These are phyloP conservation scores for Xestoiulus laeticollis DNA, from an alignment of 2,888 invertebrate species.

Conservation along the genomic window DNA sequence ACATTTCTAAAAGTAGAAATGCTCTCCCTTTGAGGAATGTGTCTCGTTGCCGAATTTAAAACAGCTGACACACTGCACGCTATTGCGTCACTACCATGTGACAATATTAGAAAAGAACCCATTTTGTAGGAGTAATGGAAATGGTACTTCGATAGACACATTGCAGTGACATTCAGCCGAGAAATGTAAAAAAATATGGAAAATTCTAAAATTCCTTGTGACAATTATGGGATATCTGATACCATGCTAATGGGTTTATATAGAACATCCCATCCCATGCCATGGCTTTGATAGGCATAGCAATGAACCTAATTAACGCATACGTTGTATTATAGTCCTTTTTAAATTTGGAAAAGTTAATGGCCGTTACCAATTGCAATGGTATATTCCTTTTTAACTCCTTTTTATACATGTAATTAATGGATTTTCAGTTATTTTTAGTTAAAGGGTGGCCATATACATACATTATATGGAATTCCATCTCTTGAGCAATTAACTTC, in stretches of 20 bases:
- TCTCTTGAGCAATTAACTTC: too few species aligned
- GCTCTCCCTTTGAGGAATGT: constrained; percentile 40
- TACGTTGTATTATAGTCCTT: too few species aligned
- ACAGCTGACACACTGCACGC: constrained; percentile 44
- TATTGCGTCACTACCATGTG: constrained; percentile 46
- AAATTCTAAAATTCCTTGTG: too few species aligned
- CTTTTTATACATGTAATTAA: not conserved
- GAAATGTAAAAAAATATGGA: not conserved
- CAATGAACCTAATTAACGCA: too few species aligned
- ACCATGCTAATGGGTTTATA: too few species aligned
- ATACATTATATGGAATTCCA: too few species aligned
- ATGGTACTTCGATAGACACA: not conserved
- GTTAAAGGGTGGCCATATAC: not conserved
- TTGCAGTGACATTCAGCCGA: not conserved
- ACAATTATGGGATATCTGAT: too few species aligned
- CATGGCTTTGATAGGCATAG: too few species aligned
- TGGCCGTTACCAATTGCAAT: too few species aligned
- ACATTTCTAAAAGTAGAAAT: constrained; percentile 37
- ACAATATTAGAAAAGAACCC: constrained; percentile 1
- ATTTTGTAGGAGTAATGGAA: not conserved
- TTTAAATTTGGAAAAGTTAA: too few species aligned
- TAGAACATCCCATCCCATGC: too few species aligned
- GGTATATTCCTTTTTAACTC: not conserved
- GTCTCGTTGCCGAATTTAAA: constrained; percentile 48
- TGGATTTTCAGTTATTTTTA: constrained; percentile 18